phyloP scores from a whole-genome alignment of 2,113 vertebrate genomes.

The Agapornis roseicollis region DNA sequence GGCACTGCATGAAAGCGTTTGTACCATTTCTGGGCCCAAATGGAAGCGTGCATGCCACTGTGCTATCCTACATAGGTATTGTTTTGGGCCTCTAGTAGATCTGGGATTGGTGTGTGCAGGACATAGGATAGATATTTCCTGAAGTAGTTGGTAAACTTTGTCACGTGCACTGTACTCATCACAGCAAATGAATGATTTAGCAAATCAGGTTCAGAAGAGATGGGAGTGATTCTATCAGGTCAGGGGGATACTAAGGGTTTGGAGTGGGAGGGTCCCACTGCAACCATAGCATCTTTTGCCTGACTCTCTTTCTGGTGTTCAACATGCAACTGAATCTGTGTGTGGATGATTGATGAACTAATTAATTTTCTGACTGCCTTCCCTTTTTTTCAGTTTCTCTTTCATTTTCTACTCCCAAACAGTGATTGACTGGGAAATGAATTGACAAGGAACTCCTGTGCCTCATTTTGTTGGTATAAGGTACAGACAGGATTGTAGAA shows the following conservation, averaged over 20 bases:
- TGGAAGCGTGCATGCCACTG: not conserved
- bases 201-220: not conserved
- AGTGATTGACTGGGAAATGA: conserved; percentile 32
- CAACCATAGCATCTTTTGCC: not conserved
- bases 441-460: not conserved
- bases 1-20: not conserved
- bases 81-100: not conserved
- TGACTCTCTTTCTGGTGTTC: not conserved
- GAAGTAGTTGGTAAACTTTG: not conserved
- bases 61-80: not conserved
- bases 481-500: not conserved
- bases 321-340: not conserved
- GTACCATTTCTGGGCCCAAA: not conserved
- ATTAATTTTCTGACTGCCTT: not conserved
- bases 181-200: not conserved
- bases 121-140: not conserved
- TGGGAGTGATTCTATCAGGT: not conserved
- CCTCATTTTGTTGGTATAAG: not conserved
- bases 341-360: not conserved
- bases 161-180: not conserved
- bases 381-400: not conserved
- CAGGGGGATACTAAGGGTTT: not conserved
- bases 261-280: not conserved
- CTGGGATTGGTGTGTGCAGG: not conserved
- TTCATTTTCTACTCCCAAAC: not conserved